phyloP scores from a whole-genome alignment of 2,888 invertebrate species.

The Ormyrus thymus region DNA sequence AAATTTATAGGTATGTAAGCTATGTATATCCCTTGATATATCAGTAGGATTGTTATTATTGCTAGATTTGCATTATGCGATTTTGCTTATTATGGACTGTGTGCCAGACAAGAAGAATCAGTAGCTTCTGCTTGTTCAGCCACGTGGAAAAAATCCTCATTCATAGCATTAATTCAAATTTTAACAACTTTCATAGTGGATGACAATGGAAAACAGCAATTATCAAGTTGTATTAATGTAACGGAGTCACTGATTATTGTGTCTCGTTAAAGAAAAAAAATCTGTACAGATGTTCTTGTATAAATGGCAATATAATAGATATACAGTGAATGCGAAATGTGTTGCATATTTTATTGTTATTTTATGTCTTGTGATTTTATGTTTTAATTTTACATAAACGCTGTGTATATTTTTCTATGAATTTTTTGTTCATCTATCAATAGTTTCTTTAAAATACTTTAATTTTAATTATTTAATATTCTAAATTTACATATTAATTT shows the following conservation, averaged over 20 bases:
- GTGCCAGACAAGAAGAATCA: constrained; percentile 41
- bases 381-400: constrained; percentile 49
- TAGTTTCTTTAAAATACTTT: constrained; percentile 17
- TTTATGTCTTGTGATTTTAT: constrained; percentile 47
- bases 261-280: constrained; percentile 50
- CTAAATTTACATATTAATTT: background rate
- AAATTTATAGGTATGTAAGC: constrained; percentile 48
- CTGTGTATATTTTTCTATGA: constrained; percentile 40
- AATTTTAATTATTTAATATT: background rate
- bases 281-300: constrained; percentile 57
- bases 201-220: constrained; percentile 21
- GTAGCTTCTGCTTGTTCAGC: constrained; percentile 39
- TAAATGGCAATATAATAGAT: constrained; percentile 57
- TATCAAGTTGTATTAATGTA: constrained; percentile 46
- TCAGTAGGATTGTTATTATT: constrained; percentile 53
- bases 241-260: constrained; percentile 46
- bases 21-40: constrained; percentile 53
- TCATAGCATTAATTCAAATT: constrained; percentile 46
- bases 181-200: constrained; percentile 32
- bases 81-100: constrained; percentile 47
- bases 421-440: constrained; percentile 12
- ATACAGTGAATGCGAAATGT: constrained; percentile 47
- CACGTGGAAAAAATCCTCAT: constrained; percentile 33
- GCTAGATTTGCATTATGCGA: constrained; percentile 48
- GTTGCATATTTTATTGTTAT: constrained; percentile 50